These are phyloP conservation scores for Nothocercus julius DNA, from an alignment of 2,113 vertebrate genomes.

Conservation along the genomic window DNA sequence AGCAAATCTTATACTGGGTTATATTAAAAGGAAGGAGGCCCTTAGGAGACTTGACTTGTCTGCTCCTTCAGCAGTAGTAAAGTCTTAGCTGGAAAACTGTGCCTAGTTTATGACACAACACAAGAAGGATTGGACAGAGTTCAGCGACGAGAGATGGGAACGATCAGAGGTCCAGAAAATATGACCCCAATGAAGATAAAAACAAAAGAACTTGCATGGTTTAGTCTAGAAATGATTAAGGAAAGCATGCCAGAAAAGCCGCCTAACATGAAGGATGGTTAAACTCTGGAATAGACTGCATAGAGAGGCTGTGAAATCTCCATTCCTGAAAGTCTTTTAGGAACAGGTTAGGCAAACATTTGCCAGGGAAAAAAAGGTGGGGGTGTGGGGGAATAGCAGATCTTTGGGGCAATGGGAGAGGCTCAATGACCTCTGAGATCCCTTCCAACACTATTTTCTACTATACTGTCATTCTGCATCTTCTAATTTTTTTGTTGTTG, in stretches of 20 bases:
- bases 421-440: neutral
- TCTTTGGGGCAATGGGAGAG: neutral
- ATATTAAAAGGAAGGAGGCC: neutral
- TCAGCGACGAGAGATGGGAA: neutral
- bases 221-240: neutral
- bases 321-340: neutral
- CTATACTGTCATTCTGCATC: neutral
- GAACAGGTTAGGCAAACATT: neutral
- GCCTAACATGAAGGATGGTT: neutral
- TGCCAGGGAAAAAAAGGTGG: neutral
- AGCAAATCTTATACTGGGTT: neutral
- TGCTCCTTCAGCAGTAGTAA: neutral
- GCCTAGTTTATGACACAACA: neutral
- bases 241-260: neutral
- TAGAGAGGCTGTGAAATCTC: neutral
- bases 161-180: neutral
- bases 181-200: neutral
- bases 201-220: neutral
- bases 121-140: neutral
- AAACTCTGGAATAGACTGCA: neutral
- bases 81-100: neutral
- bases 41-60: neutral
- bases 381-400: neutral
- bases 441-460: neutral
- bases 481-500: neutral